Evolutionary conservation across 2,113 vertebrate species (phyloP).

Genomic region (Alces alces): DNA sequence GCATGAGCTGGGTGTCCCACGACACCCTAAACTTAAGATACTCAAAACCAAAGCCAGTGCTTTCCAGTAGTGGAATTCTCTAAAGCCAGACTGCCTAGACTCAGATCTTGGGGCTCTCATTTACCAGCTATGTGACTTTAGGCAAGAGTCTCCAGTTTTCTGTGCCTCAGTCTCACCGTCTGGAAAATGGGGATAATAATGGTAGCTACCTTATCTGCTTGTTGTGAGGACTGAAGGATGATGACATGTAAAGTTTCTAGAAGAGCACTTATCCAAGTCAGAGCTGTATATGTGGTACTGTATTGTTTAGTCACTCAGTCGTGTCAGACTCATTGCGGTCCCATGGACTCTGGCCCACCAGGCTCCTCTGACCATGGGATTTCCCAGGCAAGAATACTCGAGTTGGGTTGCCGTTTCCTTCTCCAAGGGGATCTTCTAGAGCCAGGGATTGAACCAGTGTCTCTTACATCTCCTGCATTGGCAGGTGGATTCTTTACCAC

Average conservation of each 20-base stretch:
- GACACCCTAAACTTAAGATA: background rate
- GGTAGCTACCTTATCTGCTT: background rate
- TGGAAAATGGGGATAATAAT: background rate
- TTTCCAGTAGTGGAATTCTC: background rate
- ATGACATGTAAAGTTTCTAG: background rate
- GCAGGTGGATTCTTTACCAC: background rate
- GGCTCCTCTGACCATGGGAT: background rate
- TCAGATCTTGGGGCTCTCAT: background rate
- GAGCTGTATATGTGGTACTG: accelerated
- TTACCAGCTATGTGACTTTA: background rate
- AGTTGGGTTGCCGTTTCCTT: background rate
- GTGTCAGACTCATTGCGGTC: accelerated
- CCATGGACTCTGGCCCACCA: background rate
- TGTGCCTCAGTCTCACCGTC: background rate
- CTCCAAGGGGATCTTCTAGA: background rate
- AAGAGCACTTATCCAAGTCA: background rate
- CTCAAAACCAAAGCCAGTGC: background rate
- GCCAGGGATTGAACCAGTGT: background rate
- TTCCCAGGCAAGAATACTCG: background rate
- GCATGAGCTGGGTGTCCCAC: background rate
- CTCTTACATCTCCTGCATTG: background rate
- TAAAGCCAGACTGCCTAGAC: background rate
- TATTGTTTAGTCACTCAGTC: background rate
- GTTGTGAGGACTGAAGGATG: background rate
- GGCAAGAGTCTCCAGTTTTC: background rate